Evolutionary conservation across 2,797 vertebrate genomes (phyloP), one percentile per base, ranked within the genome.

Genomic region (Phalanger gymnotis): DNA sequence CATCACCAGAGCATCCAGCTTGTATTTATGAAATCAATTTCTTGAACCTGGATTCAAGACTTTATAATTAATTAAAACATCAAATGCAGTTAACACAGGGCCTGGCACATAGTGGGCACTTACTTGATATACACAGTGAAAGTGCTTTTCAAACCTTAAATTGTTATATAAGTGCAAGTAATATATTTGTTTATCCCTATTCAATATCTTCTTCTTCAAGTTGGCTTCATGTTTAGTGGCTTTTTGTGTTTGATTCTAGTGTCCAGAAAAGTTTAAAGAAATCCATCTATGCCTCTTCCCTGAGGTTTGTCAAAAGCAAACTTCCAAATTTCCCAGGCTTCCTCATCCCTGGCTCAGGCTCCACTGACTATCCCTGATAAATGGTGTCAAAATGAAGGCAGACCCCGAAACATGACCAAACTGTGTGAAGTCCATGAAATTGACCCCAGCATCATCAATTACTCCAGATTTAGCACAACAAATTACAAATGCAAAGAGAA

Each of bases 401-500:
- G 34, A 0, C 12, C 51, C 81, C 27, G 56, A 22, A 73, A 54
- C 3, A 34, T 53, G 47, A 92, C 53, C 66, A 89, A 58, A 58
- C 34, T n/a, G 53, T 34, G 52, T 47, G 91, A 16, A 0, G 0
- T 90, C 54, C 56, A 16, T 95, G 53, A 96, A 95, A 94, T 28
- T 90, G 66, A 28, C 87, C 93, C 93, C 92, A 55, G 12, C 13
- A 28, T 91, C 90, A 95, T 89, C 51, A 91, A 6, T 96, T 95
- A 94, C 52, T 91, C 90, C 56, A 95, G 13, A 91, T 91, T 93
- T 93, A 95, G 54, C 93, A 91, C 54, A 87, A 93, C 51, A 58
- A 51, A 93, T 90, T 93, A 96, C 56, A 89, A 92, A 92, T 57
- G 52, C 91, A 91, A 94, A 93, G 81, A 25, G 89, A 95, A n/a